A percentile compares a stretch with the other conserved stretches of the same genome.
These are phyloP conservation scores for Catalaphyllia jardinei DNA, from an alignment of 64 coral and sea anemone genomes.

Conservation along the genomic window DNA sequence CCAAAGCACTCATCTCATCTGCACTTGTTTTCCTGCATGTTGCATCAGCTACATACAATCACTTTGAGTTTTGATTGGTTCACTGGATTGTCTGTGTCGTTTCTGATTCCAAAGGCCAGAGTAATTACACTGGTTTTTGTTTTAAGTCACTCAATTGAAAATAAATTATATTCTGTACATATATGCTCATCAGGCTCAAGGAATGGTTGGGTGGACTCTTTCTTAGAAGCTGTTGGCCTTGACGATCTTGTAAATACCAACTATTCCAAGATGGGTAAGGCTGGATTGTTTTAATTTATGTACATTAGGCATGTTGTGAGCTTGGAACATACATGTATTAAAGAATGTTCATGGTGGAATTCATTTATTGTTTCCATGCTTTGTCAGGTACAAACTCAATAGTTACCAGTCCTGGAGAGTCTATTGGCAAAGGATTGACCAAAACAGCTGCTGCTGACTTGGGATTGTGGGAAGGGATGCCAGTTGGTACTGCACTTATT, in stretches of 20 bases:
- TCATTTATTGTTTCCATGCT: not conserved
- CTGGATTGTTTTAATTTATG: too few relatives aligned
- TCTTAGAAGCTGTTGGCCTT: slow-evolving; percentile 77
- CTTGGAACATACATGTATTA: too few relatives aligned
- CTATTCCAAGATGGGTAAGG: slow-evolving; percentile 76
- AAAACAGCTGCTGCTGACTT: slow-evolving; percentile 70
- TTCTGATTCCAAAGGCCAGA: too few relatives aligned
- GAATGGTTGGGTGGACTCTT: slow-evolving; percentile 87
- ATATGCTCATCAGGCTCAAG: slow-evolving; percentile 21
- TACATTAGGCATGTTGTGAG: too few relatives aligned
- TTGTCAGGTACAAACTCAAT: slow-evolving; percentile 18
- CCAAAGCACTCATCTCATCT: too few relatives aligned
- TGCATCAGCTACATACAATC: too few relatives aligned
- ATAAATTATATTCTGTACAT: not conserved
- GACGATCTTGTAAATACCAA: slow-evolving; percentile 71
- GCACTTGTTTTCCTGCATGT: too few relatives aligned
- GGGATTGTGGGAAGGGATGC: slow-evolving; percentile 83
- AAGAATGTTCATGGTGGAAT: too few relatives aligned
- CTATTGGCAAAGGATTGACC: slow-evolving; percentile 66
- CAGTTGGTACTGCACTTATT: slow-evolving; percentile 86
- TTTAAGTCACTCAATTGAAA: too few relatives aligned
- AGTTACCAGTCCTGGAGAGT: slow-evolving; percentile 53
- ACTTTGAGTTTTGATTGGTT: too few relatives aligned
- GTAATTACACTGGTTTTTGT: too few relatives aligned
- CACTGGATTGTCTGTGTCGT: too few relatives aligned